A percentile compares a stretch with the other conserved stretches of the same genome.
These are phyloP conservation scores for Bos indicus DNA, from an alignment of 2,113 vertebrate genomes.

Conservation along the genomic window DNA sequence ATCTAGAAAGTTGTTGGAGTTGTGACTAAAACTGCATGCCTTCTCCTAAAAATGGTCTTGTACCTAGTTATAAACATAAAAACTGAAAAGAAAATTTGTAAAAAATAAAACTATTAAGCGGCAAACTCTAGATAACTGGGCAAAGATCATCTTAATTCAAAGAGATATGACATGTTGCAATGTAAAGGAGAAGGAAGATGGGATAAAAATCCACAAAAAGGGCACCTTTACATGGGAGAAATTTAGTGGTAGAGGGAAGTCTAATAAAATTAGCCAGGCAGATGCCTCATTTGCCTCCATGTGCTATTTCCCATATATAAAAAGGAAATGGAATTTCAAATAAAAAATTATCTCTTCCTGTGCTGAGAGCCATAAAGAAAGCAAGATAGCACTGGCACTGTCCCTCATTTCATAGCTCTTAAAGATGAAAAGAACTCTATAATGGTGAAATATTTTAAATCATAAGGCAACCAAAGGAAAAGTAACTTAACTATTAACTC, in stretches of 20 bases:
- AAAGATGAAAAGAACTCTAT: background rate
- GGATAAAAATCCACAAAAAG: background rate
- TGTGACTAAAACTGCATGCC: background rate
- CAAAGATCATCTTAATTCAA: background rate
- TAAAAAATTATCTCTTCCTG: background rate
- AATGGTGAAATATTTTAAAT: background rate
- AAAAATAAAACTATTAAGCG: background rate
- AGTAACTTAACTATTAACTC: background rate
- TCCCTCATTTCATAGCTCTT: background rate
- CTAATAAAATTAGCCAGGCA: background rate
- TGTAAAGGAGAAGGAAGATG: background rate
- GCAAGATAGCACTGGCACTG: background rate
- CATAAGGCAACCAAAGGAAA: background rate
- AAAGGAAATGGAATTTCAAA: constrained; percentile 14
- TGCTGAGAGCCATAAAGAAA: background rate
- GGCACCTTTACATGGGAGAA: background rate
- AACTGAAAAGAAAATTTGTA: background rate
- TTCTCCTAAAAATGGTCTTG: background rate
- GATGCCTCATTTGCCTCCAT: background rate
- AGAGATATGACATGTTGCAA: background rate
- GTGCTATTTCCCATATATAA: background rate
- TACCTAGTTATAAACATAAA: background rate
- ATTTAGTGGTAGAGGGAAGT: background rate
- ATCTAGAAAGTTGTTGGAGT: background rate
- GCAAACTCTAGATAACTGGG: background rate